Base-by-base conservation (phyloP, 2,113 vertebrate genomes). In the Poecilia latipinna region DNA sequence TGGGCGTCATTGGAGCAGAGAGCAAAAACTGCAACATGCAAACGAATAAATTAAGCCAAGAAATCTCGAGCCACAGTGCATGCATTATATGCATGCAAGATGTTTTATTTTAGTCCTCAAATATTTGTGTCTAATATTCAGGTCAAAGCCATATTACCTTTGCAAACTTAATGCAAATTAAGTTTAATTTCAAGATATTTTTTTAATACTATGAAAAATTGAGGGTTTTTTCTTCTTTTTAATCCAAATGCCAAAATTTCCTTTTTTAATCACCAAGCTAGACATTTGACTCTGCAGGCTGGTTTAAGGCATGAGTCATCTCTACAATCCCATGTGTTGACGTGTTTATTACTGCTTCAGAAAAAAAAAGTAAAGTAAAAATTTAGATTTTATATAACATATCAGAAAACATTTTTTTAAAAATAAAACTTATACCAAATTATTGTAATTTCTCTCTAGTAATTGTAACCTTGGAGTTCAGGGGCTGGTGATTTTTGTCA, bases 1-100 rank as follows among this genome's bases (percentile, higher is more conserved):
- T 72, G 78, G 71, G 74, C 75, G 77, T 80, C 83, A 79, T 24
- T 78, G 1, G 35, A 68, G 65, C 73, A 60, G 12, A 65, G 29
- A 68, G 42, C 69, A 57, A 33, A 28, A 54, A 28, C 48, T 33
- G 51, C 69, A 70, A 65, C 19, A 65, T 39, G 4, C 70, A 33
- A 8, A 63, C 17, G 12, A 22, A 48, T 13, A 71, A 48, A 69
- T 6, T 28, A 7, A 63, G 26, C 12, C 24, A 48, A 35, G 10
- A 28, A 24, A 72, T 12, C 17, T 22, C 0, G 19, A 29, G 1
- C 28, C 28, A n/a, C 12, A 2, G n/a, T 35, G 22, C 51, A 22
- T 15, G 15, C 17, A 8, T 8, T 63, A 7, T 13, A 10, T 19
- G 13, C 31, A 32, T 17, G 61, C 29, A 31, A 29, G 13, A 42